Evolutionary conservation across 2,113 vertebrate species (phyloP).

Genomic region (Pteronura brasiliensis): DNA sequence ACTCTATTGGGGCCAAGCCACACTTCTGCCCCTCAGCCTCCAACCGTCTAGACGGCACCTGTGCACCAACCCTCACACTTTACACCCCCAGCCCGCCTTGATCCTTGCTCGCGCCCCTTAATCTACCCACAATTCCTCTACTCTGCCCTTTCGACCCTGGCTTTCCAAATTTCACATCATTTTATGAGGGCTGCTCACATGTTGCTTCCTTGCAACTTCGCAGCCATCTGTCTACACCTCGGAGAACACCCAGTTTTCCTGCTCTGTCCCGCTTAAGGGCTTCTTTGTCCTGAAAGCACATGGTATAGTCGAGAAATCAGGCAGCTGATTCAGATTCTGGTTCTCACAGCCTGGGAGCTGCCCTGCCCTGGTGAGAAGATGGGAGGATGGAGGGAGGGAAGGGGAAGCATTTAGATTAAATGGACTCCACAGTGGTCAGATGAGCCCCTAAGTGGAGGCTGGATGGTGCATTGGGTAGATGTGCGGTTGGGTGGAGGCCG

Average conservation of each 20-base stretch:
- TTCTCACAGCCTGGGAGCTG: no score
- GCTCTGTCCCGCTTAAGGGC: background rate
- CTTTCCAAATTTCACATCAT: background rate
- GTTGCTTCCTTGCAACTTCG: background rate
- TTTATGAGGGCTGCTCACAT: background rate
- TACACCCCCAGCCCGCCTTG: accelerated
- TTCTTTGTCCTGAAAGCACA: background rate
- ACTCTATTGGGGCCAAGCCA: background rate
- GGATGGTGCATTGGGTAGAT: background rate
- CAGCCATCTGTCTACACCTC: background rate
- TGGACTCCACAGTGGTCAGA: no score
- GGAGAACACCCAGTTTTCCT: background rate
- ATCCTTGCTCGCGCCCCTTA: accelerated
- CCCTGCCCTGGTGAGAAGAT: background rate
- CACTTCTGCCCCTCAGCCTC: accelerated
- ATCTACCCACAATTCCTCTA: background rate
- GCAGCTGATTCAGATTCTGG: background rate
- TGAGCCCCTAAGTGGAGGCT: background rate
- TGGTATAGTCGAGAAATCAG: accelerated
- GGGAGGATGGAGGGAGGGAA: accelerated
- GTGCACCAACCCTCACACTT: no score
- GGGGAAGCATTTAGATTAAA: accelerated
- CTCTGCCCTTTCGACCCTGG: background rate
- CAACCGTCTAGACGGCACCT: accelerated
- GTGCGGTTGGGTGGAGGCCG: no score